Conservation (phyloP, 2,113 vertebrate species). For the Pteronura brasiliensis region DNA sequence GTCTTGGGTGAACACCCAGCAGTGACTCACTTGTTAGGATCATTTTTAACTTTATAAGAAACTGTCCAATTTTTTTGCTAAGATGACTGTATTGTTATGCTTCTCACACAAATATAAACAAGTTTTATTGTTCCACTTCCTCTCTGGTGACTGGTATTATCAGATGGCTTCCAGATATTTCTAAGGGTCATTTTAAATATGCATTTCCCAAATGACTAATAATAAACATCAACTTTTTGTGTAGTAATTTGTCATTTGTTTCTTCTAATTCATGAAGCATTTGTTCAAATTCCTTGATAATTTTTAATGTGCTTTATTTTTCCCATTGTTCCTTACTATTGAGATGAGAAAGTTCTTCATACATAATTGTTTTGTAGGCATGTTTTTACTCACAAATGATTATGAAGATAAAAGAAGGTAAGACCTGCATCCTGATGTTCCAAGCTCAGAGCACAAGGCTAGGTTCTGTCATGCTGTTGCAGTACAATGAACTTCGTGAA, state of each 20-base stretch:
- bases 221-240: not conserved
- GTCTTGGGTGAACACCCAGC: not conserved
- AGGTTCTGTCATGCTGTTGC: not conserved
- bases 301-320: not conserved
- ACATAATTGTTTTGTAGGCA: accelerated
- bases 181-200: not conserved
- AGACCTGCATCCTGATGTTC: not conserved
- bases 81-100: accelerated
- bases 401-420: not conserved
- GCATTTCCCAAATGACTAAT: not conserved
- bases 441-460: accelerated
- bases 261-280: not conserved
- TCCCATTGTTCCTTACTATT: not conserved
- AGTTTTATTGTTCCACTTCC: too few relatives aligned
- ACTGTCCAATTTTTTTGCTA: too few relatives aligned
- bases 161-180: not conserved
- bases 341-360: not conserved
- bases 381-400: not conserved
- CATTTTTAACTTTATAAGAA: not conserved
- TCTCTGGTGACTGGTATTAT: too few relatives aligned
- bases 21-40: not conserved
- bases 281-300: not conserved
- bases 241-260: not conserved
- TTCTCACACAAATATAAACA: not conserved
- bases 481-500: not conserved